A percentile compares a stretch with the other conserved stretches of the same genome.
These are phyloP conservation scores for Trachelus troglodyta DNA, from an alignment of 2,888 invertebrate species.

Conservation along the genomic window DNA sequence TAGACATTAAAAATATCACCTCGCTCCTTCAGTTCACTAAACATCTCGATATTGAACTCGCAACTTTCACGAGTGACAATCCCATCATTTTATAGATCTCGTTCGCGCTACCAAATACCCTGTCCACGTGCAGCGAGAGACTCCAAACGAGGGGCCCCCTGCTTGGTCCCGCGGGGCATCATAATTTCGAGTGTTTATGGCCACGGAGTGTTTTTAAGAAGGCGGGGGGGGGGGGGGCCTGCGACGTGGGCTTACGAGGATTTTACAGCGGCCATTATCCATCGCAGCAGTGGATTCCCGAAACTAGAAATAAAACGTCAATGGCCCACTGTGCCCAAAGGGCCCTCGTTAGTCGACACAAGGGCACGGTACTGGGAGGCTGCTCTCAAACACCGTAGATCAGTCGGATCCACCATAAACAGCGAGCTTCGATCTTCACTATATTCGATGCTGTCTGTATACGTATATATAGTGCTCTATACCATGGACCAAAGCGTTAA, in stretches of 20 bases:
- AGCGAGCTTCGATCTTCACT: not conserved
- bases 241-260: constrained; percentile 43
- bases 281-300: constrained; percentile 36
- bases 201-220: constrained; percentile 44
- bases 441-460: not conserved
- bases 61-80: not conserved
- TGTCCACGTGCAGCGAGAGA: not conserved
- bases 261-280: constrained; percentile 50
- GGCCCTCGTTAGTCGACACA: not conserved
- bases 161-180: constrained; percentile 16
- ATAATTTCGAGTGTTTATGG: constrained; percentile 52
- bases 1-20: not conserved
- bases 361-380: constrained; percentile 12
- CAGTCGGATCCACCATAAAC: not conserved
- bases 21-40: not conserved
- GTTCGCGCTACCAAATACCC: not conserved
- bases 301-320: constrained; percentile 46
- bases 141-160: not conserved
- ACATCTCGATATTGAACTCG: not conserved
- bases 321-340: not conserved
- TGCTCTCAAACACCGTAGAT: not conserved
- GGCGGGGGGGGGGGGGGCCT: constrained; percentile 31
- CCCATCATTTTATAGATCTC: not conserved
- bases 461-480: not conserved
- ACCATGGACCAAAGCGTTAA: constrained; percentile 4